These are phyloP conservation scores for Hypomecis punctinalis DNA, from an alignment of 2,888 invertebrate species.

Conservation along the genomic window DNA sequence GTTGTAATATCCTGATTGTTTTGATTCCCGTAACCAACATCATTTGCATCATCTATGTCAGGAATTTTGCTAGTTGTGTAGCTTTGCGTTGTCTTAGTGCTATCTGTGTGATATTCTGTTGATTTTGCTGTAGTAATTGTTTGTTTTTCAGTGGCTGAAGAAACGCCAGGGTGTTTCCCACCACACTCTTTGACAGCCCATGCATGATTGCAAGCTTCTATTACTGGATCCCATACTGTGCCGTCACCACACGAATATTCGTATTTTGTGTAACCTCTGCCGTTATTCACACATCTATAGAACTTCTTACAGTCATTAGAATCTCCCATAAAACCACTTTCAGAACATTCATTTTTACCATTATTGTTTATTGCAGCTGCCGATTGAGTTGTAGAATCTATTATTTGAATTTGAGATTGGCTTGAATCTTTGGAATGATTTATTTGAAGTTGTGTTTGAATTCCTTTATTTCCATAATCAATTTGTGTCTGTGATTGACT, in stretches of 20 bases:
- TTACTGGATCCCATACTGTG: conserved; percentile 86
- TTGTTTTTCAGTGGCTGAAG: conserved; percentile 36
- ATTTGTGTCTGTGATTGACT: conserved; percentile 65
- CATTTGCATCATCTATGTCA: conserved; percentile 18
- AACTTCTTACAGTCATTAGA: conserved; percentile 87
- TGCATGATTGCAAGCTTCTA: conserved; percentile 85
- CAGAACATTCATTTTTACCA: conserved; percentile 35
- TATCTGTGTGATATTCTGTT: conserved; percentile 15
- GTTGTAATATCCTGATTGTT: conserved; percentile 23
- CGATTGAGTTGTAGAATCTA: conserved; percentile 45
- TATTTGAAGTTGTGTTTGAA: conserved; percentile 65
- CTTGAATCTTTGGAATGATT: conserved; percentile 62
- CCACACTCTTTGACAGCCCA: conserved; percentile 71
- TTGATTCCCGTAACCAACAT: conserved; percentile 28
- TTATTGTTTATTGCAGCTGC: conserved; percentile 22
- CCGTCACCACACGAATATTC: conserved; percentile 85
- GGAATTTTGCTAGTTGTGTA: conserved; percentile 11
- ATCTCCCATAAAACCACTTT: conserved; percentile 86
- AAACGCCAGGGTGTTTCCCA: conserved; percentile 37
- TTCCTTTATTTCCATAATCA: conserved; percentile 54
- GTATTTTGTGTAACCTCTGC: conserved; percentile 77
- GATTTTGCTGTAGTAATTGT: conserved; percentile 33
- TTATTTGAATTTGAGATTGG: conserved; percentile 58
- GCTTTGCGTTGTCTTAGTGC: conserved; percentile 16
- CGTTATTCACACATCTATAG: conserved; percentile 87